Conservation (phyloP, 2,113 vertebrate genomes). For the Neodontobutis hainanensis region DNA sequence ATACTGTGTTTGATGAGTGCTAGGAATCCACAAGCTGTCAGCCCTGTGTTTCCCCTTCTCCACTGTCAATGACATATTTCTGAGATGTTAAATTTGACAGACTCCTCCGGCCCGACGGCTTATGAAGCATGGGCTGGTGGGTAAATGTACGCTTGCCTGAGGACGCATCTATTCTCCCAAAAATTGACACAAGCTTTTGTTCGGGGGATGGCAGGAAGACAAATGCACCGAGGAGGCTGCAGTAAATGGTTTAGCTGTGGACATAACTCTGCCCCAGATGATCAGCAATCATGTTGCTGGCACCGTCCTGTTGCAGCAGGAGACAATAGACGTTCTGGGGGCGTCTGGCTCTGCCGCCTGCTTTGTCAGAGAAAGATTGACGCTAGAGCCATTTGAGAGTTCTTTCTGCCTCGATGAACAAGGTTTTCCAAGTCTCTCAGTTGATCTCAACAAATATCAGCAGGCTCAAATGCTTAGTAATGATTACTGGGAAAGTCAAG, state of each 20-base stretch:
- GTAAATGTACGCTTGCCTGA: slow-evolving; percentile 50
- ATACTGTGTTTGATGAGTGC: slow-evolving; percentile 35
- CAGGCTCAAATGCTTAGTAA: slow-evolving; percentile 17
- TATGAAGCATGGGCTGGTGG: slow-evolving; percentile 60
- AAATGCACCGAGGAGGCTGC: slow-evolving; percentile 29
- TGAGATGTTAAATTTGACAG: slow-evolving; percentile 57
- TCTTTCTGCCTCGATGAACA: slow-evolving; percentile 29
- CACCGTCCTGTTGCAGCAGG: slow-evolving; percentile 8
- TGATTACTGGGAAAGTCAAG: slow-evolving; percentile 35
- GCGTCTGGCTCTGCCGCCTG: slow-evolving; percentile 4
- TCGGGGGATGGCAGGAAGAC: slow-evolving; percentile 51
- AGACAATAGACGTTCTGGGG: slow-evolving; percentile 13
- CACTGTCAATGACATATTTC: slow-evolving; percentile 43
- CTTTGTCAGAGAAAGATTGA: slow-evolving; percentile 16
- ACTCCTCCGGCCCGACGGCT: slow-evolving; percentile 64
- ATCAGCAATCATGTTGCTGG: slow-evolving; percentile 62
- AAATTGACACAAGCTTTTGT: slow-evolving; percentile 61
- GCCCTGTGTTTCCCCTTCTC: slow-evolving; percentile 32
- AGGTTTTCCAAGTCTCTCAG: slow-evolving; percentile 13
- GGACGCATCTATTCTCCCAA: slow-evolving; percentile 50
- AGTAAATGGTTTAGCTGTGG: slow-evolving; percentile 41
- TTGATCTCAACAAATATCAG: slow-evolving; percentile 24
- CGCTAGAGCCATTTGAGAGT: slow-evolving; percentile 21
- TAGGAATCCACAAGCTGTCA: slow-evolving; percentile 44
- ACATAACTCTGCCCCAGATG: slow-evolving; percentile 62